Evolutionary conservation across 2,797 vertebrate genomes (phyloP), one percentile per base, ranked within the genome.

Genomic region (Gambusia yucatana): DNA sequence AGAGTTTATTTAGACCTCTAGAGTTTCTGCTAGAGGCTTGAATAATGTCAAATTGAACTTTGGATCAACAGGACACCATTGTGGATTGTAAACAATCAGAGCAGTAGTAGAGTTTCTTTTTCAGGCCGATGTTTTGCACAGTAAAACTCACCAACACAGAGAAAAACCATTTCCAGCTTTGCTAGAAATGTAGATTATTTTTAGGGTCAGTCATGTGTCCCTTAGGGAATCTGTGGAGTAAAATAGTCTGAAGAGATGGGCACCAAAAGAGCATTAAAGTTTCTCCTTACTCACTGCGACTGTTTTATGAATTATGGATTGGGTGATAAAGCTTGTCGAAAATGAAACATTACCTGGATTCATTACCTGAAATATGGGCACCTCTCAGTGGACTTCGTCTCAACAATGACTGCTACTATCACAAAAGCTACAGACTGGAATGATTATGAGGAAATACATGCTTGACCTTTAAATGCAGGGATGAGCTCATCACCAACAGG

Each of bases 391-490:
- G 39, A 48, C 70, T 74, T 78, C 3, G 22, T 72, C 33, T 72
- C 3, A 6, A 33, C 46, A 70, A 1, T 75, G 70, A 36, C 14
- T 47, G 5, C 1, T 11, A 9, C 63, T 22, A 33, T 48, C n/a
- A 25, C 20, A 6, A 70, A 73, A 22, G 16, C 48, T 28, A 2
- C 25, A 16, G n/a, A 39, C 25, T 65, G 59, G 57, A 57, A 59
- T 73, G 3, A 75, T 65, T 11, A 9, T 14, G 1, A 75, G 44
- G 22, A 78, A 78, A 75, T 41, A 3, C 70, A 77, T 20, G 59
- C 4, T 17, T 59, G 73, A 69, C 75, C 63, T 82, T 80, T 73
- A 72, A 71, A 80, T 69, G 43, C 30, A 73, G 11, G 44, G 52
- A 55, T 73, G 50, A 41, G 50, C 20, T 72, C 55, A 44, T 72